Conservation (phyloP, 1,140 invertebrate species). For the Pseudomyrmex flavicornis region DNA sequence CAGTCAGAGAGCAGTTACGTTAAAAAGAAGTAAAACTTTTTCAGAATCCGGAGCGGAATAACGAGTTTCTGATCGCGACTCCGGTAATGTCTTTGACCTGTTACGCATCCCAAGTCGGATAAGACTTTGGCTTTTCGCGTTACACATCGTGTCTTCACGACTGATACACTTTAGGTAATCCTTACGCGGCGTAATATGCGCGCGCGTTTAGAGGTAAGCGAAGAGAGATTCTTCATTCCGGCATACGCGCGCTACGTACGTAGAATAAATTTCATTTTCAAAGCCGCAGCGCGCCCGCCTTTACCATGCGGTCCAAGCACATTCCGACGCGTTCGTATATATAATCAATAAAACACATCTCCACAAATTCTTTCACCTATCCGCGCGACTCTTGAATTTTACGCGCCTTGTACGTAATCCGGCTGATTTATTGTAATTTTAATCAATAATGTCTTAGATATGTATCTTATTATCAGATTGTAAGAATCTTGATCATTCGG, state of each 20-base stretch:
- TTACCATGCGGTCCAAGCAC: conserved; percentile 20
- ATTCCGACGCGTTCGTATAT: conserved; percentile 32
- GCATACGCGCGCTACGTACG: conserved; percentile 34
- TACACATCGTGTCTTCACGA: background rate
- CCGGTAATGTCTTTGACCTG: too few species aligned
- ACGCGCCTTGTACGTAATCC: background rate
- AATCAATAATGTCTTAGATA: background rate
- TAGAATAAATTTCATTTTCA: conserved; percentile 50
- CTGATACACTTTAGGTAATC: conserved; percentile 29
- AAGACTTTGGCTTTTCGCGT: background rate
- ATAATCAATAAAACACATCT: conserved; percentile 28
- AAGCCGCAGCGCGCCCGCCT: conserved; percentile 23
- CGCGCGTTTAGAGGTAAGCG: background rate
- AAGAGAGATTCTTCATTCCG: conserved; percentile 39
- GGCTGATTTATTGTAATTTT: background rate
- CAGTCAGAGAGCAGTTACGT: too few species aligned
- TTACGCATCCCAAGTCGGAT: too few species aligned
- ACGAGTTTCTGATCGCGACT: too few species aligned
- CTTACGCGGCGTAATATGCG: background rate
- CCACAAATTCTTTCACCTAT: background rate
- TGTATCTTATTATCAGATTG: background rate
- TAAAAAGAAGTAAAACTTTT: too few species aligned
- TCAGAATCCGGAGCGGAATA: too few species aligned
- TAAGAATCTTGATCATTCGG: background rate
- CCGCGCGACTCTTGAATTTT: background rate